Evolutionary conservation across 2,797 vertebrate species (phyloP).

Genomic region (Myripristis murdjan): DNA sequence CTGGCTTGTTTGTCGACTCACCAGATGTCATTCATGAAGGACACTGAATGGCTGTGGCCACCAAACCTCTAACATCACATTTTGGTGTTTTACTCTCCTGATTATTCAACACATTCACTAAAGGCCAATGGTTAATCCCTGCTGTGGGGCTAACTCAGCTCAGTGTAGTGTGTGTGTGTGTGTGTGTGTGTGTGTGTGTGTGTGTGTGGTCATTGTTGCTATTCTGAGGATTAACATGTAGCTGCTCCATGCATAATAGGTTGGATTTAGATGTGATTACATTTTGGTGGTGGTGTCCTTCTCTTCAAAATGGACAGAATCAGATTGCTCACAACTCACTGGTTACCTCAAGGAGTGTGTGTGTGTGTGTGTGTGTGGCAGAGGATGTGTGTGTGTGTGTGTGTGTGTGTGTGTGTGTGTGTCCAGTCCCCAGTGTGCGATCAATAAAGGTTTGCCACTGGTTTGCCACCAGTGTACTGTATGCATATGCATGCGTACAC

Average conservation of each 20-base stretch:
- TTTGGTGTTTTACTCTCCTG: background rate
- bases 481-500: slow-evolving; percentile 32
- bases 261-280: slow-evolving; percentile 40
- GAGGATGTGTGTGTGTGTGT: slow-evolving; percentile 1
- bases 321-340: slow-evolving; percentile 19
- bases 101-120: slow-evolving; percentile 11
- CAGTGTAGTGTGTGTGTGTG: background rate
- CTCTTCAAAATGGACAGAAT: slow-evolving; percentile 13
- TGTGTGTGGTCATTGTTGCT: background rate
- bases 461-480: slow-evolving; percentile 38
- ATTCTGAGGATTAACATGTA: slow-evolving; percentile 7
- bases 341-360: background rate
- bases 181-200: slow-evolving; percentile 11
- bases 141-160: background rate
- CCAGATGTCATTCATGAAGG: no score
- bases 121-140: slow-evolving; percentile 1
- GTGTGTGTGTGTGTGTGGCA: background rate
- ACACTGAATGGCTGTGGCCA: no score
- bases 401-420: slow-evolving; percentile 13
- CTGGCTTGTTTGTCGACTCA: no score
- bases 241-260: slow-evolving; percentile 29
- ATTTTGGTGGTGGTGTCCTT: slow-evolving; percentile 36
- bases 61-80: no score
- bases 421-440: slow-evolving; percentile 25
- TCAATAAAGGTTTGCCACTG: slow-evolving; percentile 45